phyloP scores from a whole-genome alignment of 35 echinoderm and acorn worm genomes.

The Strongylocentrotus purpuratus region DNA sequence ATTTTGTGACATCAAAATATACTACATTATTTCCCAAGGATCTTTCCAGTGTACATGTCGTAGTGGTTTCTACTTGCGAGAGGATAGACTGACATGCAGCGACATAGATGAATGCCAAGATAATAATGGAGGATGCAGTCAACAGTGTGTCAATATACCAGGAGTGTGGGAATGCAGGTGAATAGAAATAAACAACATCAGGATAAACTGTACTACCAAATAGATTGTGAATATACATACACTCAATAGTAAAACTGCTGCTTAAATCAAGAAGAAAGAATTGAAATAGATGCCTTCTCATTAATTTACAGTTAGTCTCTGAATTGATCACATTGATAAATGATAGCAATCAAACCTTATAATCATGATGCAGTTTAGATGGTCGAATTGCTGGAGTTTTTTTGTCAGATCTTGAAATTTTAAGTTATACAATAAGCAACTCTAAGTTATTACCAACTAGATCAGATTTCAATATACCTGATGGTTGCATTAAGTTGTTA shows the following conservation, averaged over 20 bases:
- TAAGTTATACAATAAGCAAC: too few species aligned
- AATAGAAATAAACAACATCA: background rate
- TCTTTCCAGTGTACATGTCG: constrained; percentile 90
- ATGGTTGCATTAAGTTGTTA: background rate
- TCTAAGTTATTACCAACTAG: too few species aligned
- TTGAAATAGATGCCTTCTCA: background rate
- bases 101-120: constrained; percentile 93
- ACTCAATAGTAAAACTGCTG: background rate
- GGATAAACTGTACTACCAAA: background rate
- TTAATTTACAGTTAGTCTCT: too few species aligned
- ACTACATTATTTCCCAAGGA: constrained; percentile 47
- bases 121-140: constrained; percentile 77
- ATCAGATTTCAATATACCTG: background rate
- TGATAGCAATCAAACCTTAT: too few species aligned
- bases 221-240: background rate
- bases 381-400: too few species aligned
- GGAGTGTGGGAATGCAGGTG: constrained; percentile 79
- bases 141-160: constrained; percentile 77
- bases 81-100: constrained; percentile 73
- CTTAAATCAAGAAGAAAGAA: background rate
- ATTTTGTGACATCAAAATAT: background rate
- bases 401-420: too few species aligned
- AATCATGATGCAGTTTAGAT: too few species aligned
- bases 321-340: too few species aligned
- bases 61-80: constrained; percentile 74